A percentile compares a stretch with the other conserved stretches of the same genome.
Evolutionary conservation across 2,113 vertebrate species (phyloP).

Genomic region (Mirounga angustirostris): DNA sequence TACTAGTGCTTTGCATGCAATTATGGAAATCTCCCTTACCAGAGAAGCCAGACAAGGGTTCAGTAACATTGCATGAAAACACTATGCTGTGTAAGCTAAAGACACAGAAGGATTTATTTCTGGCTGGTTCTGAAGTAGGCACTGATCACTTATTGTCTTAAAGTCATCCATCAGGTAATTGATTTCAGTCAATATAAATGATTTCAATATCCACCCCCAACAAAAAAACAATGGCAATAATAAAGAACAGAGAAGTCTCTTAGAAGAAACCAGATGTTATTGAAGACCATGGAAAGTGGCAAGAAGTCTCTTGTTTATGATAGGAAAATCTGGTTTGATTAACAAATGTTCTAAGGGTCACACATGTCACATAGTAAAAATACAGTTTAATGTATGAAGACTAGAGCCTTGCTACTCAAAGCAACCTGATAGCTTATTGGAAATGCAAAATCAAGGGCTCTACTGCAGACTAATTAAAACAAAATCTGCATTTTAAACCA

Average conservation of each 20-base stretch:
- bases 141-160: background rate
- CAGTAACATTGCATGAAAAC: background rate
- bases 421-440: background rate
- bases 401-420: background rate
- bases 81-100: background rate
- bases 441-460: background rate
- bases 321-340: background rate
- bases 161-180: background rate
- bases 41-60: background rate
- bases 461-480: background rate
- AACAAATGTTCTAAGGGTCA: slow-evolving; percentile 20
- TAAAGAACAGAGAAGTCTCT: background rate
- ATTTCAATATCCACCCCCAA: background rate
- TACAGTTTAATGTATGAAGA: background rate
- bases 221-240: background rate
- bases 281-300: background rate
- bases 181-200: slow-evolving; percentile 1
- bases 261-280: background rate
- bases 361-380: background rate
- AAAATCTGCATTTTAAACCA: background rate
- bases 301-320: slow-evolving; percentile 21
- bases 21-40: slow-evolving; percentile 46
- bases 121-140: background rate
- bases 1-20: slow-evolving; percentile 8
- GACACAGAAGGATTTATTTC: background rate